A percentile compares a stretch with the other conserved stretches of the same genome.
Conservation (phyloP, 2,113 vertebrate genomes). For the Glaucomys volans region DNA sequence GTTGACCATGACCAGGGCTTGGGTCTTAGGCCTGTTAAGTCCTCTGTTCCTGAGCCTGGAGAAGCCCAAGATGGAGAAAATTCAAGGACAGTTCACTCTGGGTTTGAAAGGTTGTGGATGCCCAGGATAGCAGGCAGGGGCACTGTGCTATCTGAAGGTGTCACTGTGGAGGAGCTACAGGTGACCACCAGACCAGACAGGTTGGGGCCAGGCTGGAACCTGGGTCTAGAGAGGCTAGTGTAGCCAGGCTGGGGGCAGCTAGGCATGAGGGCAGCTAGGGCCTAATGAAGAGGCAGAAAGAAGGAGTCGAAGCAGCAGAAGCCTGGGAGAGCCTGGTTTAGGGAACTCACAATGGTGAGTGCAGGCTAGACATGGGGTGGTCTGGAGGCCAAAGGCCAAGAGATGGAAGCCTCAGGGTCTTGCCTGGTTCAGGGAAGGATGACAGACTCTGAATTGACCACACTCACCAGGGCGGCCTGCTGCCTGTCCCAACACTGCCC, state of each 20-base stretch:
- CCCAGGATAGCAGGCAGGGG: background rate
- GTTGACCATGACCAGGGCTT: background rate
- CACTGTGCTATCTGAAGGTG: background rate
- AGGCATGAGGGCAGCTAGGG: background rate
- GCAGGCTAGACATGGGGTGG: background rate
- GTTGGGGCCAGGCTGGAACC: background rate
- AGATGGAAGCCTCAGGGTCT: background rate
- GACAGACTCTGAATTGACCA: background rate
- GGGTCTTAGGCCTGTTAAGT: background rate
- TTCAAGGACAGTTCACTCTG: no score
- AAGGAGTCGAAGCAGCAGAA: fast-evolving
- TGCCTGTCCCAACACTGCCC: background rate
- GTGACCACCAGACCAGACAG: background rate
- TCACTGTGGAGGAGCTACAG: background rate
- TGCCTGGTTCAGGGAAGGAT: background rate
- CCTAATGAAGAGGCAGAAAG: background rate
- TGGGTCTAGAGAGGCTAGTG: background rate
- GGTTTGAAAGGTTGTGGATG: background rate
- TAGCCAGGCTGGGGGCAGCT: background rate
- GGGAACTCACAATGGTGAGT: background rate
- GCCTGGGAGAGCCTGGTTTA: background rate
- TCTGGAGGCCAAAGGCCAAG: background rate
- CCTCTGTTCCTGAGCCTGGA: background rate
- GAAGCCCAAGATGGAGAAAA: background rate
- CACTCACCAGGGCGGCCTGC: background rate